phyloP scores from a whole-genome alignment of 2,888 invertebrate species.

The Himalopsyche kuldschensis region DNA sequence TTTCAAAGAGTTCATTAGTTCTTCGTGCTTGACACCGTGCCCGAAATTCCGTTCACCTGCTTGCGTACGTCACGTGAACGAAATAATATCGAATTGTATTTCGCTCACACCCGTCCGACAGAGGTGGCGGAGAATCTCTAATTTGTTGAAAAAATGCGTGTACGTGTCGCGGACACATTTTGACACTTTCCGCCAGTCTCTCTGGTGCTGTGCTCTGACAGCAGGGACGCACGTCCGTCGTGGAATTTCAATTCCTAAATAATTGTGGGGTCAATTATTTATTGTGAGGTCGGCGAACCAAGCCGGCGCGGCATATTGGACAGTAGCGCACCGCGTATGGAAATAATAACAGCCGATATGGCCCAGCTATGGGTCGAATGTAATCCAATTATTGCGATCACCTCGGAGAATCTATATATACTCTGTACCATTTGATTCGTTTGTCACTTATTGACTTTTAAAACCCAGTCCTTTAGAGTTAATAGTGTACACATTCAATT shows the following conservation, averaged over 20 bases:
- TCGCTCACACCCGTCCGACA: not conserved
- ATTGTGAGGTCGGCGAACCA: slow-evolving; percentile 2
- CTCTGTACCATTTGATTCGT: too few species aligned
- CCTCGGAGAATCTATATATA: too few species aligned
- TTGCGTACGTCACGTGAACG: not conserved
- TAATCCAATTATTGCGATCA: too few species aligned
- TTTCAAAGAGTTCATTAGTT: not conserved
- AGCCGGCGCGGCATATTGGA: not conserved
- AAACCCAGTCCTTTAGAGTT: too few species aligned
- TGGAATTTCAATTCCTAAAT: slow-evolving; percentile 10
- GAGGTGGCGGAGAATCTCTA: not conserved
- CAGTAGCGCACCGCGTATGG: not conserved
- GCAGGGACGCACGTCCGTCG: not conserved
- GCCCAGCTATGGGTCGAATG: too few species aligned
- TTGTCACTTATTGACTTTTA: too few species aligned
- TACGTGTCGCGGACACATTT: not conserved
- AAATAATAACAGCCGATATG: too few species aligned
- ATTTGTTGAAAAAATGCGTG: not conserved
- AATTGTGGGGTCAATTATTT: slow-evolving; percentile 10
- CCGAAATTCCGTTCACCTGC: not conserved
- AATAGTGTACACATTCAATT: too few species aligned
- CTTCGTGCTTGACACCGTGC: not conserved
- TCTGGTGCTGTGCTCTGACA: not conserved
- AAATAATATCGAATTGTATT: not conserved
- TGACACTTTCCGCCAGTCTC: not conserved